Percentiles rank a stretch among this genome's conserved stretches.
Evolutionary conservation across 2,888 invertebrate species (phyloP).

Genomic region (Rhyacophila evoluta): DNA sequence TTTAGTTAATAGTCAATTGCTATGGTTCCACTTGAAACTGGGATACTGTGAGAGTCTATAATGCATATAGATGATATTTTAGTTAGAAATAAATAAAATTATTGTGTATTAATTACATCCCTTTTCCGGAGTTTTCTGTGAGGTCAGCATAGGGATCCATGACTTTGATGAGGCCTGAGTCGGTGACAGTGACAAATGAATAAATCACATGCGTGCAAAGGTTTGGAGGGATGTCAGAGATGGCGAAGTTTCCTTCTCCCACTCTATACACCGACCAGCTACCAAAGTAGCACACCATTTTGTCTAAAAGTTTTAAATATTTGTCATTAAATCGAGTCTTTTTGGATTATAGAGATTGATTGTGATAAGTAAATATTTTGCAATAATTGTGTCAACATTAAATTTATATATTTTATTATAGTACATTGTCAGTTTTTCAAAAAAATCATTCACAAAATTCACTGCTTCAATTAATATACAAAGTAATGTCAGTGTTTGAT

Average conservation of each 20-base stretch:
- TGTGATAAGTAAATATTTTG: not conserved
- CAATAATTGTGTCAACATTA: not conserved
- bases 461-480: too few species aligned
- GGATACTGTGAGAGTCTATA: too few species aligned
- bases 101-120: constrained; percentile 11
- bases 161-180: constrained; percentile 67
- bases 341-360: not conserved
- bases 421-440: not conserved
- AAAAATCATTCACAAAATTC: not conserved
- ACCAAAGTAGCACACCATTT: constrained; percentile 75
- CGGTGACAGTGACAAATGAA: constrained; percentile 70
- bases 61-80: too few species aligned
- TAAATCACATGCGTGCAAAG: constrained; percentile 80
- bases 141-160: constrained; percentile 75
- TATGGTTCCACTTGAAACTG: not conserved
- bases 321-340: not conserved
- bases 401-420: not conserved
- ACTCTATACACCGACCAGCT: constrained; percentile 80
- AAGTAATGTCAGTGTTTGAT: too few species aligned
- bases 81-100: not conserved
- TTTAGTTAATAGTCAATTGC: not conserved
- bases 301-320: constrained; percentile 16
- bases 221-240: constrained; percentile 74
- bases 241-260: constrained; percentile 74
- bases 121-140: constrained; percentile 70